Percentiles rank a stretch among this genome's conserved stretches.
Evolutionary conservation across 2,113 vertebrate species (phyloP).

Genomic region (Sylvietta virens): DNA sequence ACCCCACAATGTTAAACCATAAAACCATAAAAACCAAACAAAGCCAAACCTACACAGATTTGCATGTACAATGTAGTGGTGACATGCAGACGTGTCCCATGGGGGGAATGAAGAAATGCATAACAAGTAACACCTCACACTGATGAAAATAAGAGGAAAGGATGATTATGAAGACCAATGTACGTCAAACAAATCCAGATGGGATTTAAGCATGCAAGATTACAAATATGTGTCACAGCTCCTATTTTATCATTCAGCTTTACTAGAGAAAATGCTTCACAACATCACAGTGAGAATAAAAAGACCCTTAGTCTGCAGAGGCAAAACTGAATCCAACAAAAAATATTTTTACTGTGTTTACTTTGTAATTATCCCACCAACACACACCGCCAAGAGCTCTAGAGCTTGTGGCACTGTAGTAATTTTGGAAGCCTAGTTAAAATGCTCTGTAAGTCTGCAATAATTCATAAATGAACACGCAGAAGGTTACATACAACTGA

Average conservation of each 20-base stretch:
- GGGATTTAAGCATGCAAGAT: not conserved
- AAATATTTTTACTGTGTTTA: not conserved
- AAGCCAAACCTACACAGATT: not conserved
- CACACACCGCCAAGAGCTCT: not conserved
- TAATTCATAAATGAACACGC: not conserved
- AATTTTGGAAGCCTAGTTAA: not conserved
- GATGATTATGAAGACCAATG: not conserved
- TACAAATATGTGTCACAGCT: not conserved
- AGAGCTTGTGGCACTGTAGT: not conserved
- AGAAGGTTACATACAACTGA: not conserved
- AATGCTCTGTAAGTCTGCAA: not conserved
- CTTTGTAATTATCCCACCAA: not conserved
- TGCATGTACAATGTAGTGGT: not conserved
- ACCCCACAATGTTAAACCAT: not conserved
- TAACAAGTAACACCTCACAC: not conserved
- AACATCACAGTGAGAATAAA: not conserved
- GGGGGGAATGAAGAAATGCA: not conserved
- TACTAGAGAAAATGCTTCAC: not conserved
- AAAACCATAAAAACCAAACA: not conserved
- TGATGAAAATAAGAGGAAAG: not conserved
- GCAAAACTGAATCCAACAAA: not conserved
- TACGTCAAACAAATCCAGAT: not conserved
- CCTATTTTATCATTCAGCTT: not conserved
- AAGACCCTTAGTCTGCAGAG: not conserved
- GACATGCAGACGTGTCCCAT: not conserved